Evolutionary conservation across 2,797 vertebrate genomes (phyloP).

Genomic region (Garrulus glandarius): DNA sequence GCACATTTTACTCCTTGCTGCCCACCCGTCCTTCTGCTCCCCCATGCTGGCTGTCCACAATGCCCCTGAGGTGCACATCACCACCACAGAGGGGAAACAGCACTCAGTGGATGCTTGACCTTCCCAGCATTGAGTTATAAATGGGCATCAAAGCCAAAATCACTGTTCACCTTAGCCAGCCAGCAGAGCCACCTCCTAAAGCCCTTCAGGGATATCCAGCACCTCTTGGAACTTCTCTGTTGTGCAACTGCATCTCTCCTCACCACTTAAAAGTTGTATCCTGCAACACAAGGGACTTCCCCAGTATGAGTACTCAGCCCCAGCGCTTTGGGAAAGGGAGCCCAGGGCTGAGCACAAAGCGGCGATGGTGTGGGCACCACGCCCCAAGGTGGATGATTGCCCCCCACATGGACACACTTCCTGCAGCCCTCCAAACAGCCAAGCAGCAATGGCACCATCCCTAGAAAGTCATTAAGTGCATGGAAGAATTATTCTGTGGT

Average conservation of each 20-base stretch:
- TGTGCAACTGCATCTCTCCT: background rate
- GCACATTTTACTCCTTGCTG: background rate
- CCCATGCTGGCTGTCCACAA: rapidly evolving
- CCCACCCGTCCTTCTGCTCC: rapidly evolving
- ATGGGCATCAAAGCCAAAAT: background rate
- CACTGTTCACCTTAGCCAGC: background rate
- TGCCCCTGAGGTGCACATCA: too few species aligned
- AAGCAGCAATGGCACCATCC: rapidly evolving
- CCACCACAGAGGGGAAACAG: background rate
- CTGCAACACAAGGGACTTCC: background rate
- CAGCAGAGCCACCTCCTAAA: background rate
- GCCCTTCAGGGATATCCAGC: background rate
- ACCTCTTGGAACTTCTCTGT: background rate
- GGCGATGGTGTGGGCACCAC: background rate
- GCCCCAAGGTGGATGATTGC: too few species aligned
- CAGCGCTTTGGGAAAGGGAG: background rate
- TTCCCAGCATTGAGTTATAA: background rate
- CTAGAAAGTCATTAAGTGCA: background rate
- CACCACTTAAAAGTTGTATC: background rate
- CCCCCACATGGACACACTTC: rapidly evolving
- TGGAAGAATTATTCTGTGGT: background rate
- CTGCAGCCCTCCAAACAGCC: background rate
- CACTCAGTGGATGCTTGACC: background rate
- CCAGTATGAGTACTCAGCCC: background rate
- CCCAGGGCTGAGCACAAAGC: background rate